Evolutionary conservation across 1,140 invertebrate genomes (phyloP).

Genomic region (Micrasema longulum): DNA sequence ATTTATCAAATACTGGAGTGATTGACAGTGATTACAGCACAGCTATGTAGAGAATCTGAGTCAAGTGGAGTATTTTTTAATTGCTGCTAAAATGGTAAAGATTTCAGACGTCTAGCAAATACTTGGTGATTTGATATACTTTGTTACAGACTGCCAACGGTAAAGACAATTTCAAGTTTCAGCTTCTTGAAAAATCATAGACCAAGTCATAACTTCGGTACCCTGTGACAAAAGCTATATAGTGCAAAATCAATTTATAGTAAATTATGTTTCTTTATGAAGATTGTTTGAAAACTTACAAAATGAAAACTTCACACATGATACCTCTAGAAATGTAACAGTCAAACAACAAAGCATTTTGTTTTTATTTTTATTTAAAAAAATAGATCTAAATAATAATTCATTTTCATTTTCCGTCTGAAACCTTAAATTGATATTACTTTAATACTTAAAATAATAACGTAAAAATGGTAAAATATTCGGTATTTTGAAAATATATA

Average conservation of each 20-base stretch:
- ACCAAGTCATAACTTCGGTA: not conserved
- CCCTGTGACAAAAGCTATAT: not conserved
- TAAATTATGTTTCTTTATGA: not conserved
- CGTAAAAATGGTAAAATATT: no score
- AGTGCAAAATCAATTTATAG: not conserved
- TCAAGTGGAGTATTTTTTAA: no score
- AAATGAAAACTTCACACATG: not conserved
- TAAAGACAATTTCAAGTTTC: slow-evolving; percentile 20
- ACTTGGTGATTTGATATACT: not conserved
- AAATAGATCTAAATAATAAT: no score
- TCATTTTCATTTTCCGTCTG: no score
- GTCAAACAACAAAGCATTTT: slow-evolving; percentile 20
- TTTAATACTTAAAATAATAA: no score
- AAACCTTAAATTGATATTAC: no score
- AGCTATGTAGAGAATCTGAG: no score
- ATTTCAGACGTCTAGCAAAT: no score
- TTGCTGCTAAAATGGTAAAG: no score
- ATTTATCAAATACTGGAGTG: no score
- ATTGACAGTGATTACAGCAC: no score
- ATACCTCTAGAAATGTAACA: slow-evolving; percentile 14
- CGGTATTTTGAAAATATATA: no score
- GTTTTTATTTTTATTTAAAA: not conserved
- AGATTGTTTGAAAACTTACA: not conserved
- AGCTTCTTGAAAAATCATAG: slow-evolving; percentile 24
- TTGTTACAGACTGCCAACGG: slow-evolving; percentile 2